phyloP scores from a whole-genome alignment of 2,113 vertebrate species.

The Melanocharis versteri region DNA sequence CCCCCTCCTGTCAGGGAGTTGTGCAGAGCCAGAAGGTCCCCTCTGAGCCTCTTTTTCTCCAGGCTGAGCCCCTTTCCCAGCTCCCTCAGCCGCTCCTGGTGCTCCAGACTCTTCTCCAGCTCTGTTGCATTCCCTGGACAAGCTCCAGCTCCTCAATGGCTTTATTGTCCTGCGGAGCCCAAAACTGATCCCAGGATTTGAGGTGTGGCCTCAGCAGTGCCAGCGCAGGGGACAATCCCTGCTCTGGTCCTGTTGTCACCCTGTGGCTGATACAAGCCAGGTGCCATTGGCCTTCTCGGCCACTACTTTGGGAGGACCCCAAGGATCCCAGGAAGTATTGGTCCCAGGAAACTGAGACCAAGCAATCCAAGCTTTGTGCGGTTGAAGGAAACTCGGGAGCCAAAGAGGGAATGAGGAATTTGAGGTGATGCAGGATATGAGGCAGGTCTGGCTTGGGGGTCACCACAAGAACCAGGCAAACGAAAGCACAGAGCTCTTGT shows the following conservation, averaged over 20 bases:
- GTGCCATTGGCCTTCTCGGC: background rate
- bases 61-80: background rate
- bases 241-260: background rate
- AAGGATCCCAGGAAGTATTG: background rate
- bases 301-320: background rate
- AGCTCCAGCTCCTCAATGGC: fast-evolving
- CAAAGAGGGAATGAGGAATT: background rate
- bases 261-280: background rate
- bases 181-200: background rate
- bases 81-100: background rate
- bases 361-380: background rate
- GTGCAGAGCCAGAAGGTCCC: fast-evolving
- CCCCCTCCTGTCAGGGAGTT: background rate
- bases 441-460: background rate
- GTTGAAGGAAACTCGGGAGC: background rate
- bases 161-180: too few species aligned
- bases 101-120: background rate
- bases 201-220: background rate
- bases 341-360: background rate
- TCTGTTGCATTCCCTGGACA: background rate
- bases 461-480: background rate
- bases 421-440: background rate
- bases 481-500: background rate
- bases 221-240: background rate
- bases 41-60: background rate